Conservation (phyloP, 2,113 vertebrate genomes). For the Xenopus borealis region DNA sequence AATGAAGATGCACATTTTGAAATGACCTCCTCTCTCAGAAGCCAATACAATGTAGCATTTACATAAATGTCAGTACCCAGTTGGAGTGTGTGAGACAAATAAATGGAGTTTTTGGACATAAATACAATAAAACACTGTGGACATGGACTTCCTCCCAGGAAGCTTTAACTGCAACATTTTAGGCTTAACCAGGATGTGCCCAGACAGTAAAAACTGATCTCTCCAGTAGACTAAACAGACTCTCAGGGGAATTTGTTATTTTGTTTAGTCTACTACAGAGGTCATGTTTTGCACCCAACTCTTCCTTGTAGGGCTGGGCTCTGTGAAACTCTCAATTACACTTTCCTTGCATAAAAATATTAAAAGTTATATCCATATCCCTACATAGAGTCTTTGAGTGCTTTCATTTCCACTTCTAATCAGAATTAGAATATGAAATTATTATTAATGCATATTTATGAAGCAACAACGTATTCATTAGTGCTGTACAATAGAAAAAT, state of each 20-base stretch:
- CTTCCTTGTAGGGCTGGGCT: slow-evolving; percentile 17
- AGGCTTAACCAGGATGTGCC: slow-evolving; percentile 37
- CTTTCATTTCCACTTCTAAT: too few relatives aligned
- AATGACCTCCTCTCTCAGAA: neutral
- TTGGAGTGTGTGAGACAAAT: neutral
- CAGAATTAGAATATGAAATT: too few relatives aligned
- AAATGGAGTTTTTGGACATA: neutral
- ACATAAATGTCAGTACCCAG: neutral
- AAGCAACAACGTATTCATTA: too few relatives aligned
- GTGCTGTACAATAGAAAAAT: too few relatives aligned
- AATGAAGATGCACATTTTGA: neutral
- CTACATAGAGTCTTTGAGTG: too few relatives aligned
- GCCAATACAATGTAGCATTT: neutral
- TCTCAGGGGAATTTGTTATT: slow-evolving; percentile 11
- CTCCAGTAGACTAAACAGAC: slow-evolving; percentile 33
- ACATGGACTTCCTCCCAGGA: slow-evolving; percentile 30
- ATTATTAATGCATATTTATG: too few relatives aligned
- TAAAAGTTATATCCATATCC: too few relatives aligned
- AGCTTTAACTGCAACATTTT: slow-evolving; percentile 24
- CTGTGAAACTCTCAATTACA: neutral
- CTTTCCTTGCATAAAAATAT: neutral
- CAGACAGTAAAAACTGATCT: slow-evolving; percentile 35
- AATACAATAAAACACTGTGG: neutral
- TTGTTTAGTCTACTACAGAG: slow-evolving; percentile 31
- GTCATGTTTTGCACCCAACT: slow-evolving; percentile 14